phyloP scores from a whole-genome alignment of 35 echinoderm and acorn worm species.

The Antedon bifida region DNA sequence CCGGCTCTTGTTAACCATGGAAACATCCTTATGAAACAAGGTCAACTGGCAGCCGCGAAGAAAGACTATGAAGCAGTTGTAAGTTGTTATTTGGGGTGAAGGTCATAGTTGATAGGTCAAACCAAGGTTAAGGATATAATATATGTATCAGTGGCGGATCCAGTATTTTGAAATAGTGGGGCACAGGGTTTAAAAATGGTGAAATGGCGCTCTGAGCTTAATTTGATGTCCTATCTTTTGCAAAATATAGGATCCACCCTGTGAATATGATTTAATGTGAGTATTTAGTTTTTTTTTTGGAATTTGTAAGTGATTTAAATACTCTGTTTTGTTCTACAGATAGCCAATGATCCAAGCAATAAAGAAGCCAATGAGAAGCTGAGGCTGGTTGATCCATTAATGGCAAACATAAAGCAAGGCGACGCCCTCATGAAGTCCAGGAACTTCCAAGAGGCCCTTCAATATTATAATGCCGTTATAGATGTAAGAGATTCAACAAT shows the following conservation, averaged over 20 bases:
- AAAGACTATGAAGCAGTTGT: constrained; percentile 51
- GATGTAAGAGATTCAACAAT: constrained; percentile 19
- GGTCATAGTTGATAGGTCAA: too few relatives aligned
- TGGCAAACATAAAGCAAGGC: constrained; percentile 18
- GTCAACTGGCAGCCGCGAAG: constrained; percentile 40
- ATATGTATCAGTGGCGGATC: too few relatives aligned
- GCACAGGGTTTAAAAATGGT: too few relatives aligned
- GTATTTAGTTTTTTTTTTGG: too few relatives aligned
- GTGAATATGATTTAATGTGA: too few relatives aligned
- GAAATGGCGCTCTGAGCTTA: too few relatives aligned
- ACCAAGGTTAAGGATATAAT: too few relatives aligned
- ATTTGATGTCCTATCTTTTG: too few relatives aligned
- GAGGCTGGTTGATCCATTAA: constrained; percentile 13
- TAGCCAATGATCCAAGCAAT: constrained; percentile 31
- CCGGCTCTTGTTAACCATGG: constrained; percentile 59
- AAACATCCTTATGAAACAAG: constrained; percentile 66
- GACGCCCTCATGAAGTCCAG: constrained; percentile 5
- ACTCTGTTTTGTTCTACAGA: too few relatives aligned
- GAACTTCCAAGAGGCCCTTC: constrained; percentile 24
- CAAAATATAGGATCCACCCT: too few relatives aligned
- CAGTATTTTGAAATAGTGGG: too few relatives aligned
- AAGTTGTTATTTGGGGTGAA: constrained; percentile 9
- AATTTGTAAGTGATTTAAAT: too few relatives aligned
- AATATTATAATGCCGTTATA: constrained; percentile 48
- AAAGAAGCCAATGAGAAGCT: constrained; percentile 57